phyloP scores from a whole-genome alignment of 2,113 vertebrate genomes.

The pig (Sus scrofa) region T2T-Sscrofa CM000812.6:209631001-209631500 shows the following conservation, averaged over 20 bases:
- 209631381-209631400: not conserved
- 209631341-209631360: constrained; percentile 17
- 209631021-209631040: not conserved
- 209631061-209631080: not conserved
- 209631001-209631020: not conserved
- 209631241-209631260: not conserved
- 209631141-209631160: not conserved
- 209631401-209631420: not conserved
- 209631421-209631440: not conserved
- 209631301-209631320: not conserved
- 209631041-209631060: not conserved
- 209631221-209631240: not conserved
- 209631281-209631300: not conserved
- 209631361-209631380: not conserved
- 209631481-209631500: not conserved
- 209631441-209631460: not conserved
- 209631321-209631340: not conserved
- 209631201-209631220: not conserved
- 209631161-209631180: not conserved
- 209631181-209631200: not conserved
- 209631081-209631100: not conserved
- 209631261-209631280: not conserved
- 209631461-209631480: not conserved
- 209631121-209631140: constrained; percentile 30
- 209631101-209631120: not conserved